Conservation (phyloP, 2,113 vertebrate species). For the Monarcha castaneiventris region DNA sequence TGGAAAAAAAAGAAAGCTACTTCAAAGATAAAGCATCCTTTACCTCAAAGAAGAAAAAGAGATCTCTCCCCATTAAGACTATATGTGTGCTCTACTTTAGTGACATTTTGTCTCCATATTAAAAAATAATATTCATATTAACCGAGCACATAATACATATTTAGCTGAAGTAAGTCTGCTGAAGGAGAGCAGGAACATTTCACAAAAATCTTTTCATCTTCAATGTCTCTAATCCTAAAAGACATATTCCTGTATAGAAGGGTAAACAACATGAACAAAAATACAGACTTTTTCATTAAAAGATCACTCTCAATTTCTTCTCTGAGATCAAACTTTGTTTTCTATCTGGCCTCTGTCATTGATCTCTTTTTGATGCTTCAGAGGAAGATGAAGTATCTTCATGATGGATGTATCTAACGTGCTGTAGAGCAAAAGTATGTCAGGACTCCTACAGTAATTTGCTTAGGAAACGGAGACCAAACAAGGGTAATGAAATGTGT, state of each 20-base stretch:
- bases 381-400: neutral
- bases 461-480: neutral
- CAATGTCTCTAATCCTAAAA: neutral
- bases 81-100: conserved; percentile 13
- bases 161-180: neutral
- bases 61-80: neutral
- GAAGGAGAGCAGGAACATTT: conserved; percentile 1
- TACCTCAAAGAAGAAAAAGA: conserved; percentile 34
- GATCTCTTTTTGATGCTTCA: neutral
- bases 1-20: neutral
- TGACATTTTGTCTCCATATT: conserved; percentile 3
- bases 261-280: conserved; percentile 19
- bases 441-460: neutral
- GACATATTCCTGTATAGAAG: neutral
- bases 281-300: neutral
- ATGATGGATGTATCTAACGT: neutral
- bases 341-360: neutral
- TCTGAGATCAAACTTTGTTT: neutral
- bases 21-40: conserved; percentile 49
- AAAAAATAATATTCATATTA: conserved; percentile 12
- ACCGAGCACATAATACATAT: conserved; percentile 1
- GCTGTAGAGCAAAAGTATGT: neutral
- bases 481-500: neutral
- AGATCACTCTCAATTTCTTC: neutral
- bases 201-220: conserved; percentile 40